A percentile compares a stretch with the other conserved stretches of the same genome.
Conservation (phyloP, 2,797 vertebrate genomes). For the Austrolebias charrua region DNA sequence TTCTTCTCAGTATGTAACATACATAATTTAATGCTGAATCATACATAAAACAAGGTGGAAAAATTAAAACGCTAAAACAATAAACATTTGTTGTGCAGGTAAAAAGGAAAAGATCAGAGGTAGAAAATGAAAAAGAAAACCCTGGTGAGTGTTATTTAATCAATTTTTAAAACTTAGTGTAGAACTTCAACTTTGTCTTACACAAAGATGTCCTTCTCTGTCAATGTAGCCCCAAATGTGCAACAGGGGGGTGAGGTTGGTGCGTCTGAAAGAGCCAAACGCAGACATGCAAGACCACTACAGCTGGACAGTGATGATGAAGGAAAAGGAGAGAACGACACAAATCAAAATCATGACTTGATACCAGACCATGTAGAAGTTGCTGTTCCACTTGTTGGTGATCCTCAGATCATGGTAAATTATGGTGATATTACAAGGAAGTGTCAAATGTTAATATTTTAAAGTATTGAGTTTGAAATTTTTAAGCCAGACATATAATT, state of each 20-base stretch:
- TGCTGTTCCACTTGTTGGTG: slow-evolving; percentile 57
- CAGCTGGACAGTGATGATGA: slow-evolving; percentile 91
- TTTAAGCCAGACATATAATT: background rate
- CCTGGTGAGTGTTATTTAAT: slow-evolving; percentile 47
- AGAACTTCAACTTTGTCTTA: background rate
- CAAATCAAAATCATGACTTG: slow-evolving; percentile 53
- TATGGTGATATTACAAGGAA: too few relatives aligned
- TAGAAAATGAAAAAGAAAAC: slow-evolving; percentile 73
- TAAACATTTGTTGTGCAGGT: slow-evolving; percentile 72
- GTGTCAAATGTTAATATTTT: background rate
- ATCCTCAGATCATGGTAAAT: slow-evolving; percentile 45
- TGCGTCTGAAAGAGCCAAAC: slow-evolving; percentile 76
- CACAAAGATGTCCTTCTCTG: slow-evolving; percentile 2
- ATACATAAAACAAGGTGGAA: background rate
- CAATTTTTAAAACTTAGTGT: background rate
- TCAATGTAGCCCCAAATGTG: slow-evolving; percentile 59
- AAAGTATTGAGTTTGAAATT: background rate
- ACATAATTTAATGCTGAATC: background rate
- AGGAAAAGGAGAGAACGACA: slow-evolving; percentile 71
- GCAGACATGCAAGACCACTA: slow-evolving; percentile 87
- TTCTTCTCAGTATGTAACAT: background rate
- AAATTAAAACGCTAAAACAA: background rate
- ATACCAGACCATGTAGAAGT: slow-evolving; percentile 71
- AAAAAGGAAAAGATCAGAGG: slow-evolving; percentile 87
- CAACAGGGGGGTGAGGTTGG: slow-evolving; percentile 71